Conservation (phyloP, 2,888 invertebrate species). For the Cyrtodaria siliqua region DNA sequence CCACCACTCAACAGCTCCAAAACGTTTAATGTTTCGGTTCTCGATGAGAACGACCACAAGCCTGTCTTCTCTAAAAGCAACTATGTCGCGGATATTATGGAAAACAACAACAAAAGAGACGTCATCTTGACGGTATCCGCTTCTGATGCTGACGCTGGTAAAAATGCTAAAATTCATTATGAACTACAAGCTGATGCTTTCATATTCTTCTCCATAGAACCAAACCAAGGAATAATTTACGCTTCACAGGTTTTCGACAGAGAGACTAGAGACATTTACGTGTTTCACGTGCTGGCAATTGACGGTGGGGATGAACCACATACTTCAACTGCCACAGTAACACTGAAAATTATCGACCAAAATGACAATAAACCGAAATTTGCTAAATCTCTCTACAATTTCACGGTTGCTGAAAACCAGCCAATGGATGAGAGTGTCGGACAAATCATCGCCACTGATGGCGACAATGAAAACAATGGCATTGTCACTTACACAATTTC, state of each 20-base stretch:
- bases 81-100: constrained; percentile 72
- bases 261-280: constrained; percentile 68
- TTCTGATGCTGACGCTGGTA: constrained; percentile 74
- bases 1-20: constrained; percentile 73
- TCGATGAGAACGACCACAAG: constrained; percentile 82
- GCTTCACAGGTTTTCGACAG: constrained; percentile 74
- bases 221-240: constrained; percentile 68
- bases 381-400: constrained; percentile 65
- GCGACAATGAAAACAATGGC: constrained; percentile 73
- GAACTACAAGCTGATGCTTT: constrained; percentile 68
- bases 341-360: constrained; percentile 69
- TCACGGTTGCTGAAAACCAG: constrained; percentile 73
- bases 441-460: constrained; percentile 70
- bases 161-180: constrained; percentile 72
- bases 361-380: constrained; percentile 79
- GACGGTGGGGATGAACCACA: constrained; percentile 73
- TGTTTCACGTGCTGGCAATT: constrained; percentile 73
- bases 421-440: constrained; percentile 64
- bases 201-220: constrained; percentile 70
- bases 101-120: constrained; percentile 78
- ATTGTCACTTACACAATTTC: constrained; percentile 66
- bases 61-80: constrained; percentile 73
- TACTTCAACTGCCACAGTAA: constrained; percentile 69
- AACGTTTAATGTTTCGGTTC: constrained; percentile 76
- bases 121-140: constrained; percentile 77